Evolutionary conservation across 2,113 vertebrate species (phyloP).

Genomic region (Saguinus midas): DNA sequence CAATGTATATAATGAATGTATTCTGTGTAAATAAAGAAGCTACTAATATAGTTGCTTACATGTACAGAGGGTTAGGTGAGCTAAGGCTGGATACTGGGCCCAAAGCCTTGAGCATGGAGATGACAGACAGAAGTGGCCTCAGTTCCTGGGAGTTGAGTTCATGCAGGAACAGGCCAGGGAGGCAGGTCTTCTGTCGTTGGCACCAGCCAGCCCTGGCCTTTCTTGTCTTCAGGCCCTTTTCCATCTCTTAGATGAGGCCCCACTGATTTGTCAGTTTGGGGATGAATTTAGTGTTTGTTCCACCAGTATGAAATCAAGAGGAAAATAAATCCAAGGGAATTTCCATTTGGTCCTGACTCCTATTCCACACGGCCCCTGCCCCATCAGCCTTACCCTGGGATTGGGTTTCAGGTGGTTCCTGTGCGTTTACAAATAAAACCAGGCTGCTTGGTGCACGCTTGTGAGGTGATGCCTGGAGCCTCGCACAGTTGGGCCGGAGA

Average conservation of each 20-base stretch:
- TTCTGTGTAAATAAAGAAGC: neutral
- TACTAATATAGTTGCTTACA: neutral
- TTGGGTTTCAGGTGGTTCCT: slow-evolving; percentile 64
- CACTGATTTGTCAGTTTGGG: slow-evolving; percentile 77
- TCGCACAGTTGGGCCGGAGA: slow-evolving; percentile 66
- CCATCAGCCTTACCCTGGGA: slow-evolving; percentile 54
- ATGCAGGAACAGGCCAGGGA: neutral
- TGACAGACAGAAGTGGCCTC: neutral
- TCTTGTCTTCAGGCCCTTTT: slow-evolving; percentile 23
- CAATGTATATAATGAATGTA: neutral
- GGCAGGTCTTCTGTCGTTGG: neutral
- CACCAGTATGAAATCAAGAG: slow-evolving; percentile 78
- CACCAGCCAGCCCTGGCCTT: neutral
- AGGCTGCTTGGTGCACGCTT: slow-evolving; percentile 55
- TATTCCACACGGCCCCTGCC: slow-evolving; percentile 61
- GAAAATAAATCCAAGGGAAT: slow-evolving; percentile 77
- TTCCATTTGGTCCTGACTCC: slow-evolving; percentile 72
- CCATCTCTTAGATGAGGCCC: slow-evolving; percentile 24
- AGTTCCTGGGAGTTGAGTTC: neutral
- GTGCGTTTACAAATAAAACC: slow-evolving; percentile 66
- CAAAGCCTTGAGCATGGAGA: neutral
- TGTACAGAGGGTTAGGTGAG: neutral
- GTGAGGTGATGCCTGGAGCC: slow-evolving; percentile 57
- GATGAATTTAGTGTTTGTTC: slow-evolving; percentile 79
- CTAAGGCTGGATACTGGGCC: neutral